A percentile compares a stretch with the other conserved stretches of the same genome.
phyloP scores from a whole-genome alignment of 2,797 vertebrate genomes.

The Pseudomugil gertrudae region DNA sequence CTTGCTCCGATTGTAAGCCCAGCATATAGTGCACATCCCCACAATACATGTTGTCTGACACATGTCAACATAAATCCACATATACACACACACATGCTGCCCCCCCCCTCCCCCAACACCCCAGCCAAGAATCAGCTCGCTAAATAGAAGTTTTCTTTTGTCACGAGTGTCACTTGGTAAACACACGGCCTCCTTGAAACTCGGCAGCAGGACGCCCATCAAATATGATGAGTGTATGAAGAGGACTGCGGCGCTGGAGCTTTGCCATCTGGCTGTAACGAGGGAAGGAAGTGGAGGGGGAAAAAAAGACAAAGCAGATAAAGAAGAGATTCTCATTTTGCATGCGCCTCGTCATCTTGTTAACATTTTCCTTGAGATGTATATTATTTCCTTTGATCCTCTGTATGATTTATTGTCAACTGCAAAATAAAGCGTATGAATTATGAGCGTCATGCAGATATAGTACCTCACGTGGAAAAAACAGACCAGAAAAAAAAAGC shows the following conservation, averaged over 20 bases:
- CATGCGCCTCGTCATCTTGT: slow-evolving; percentile 92
- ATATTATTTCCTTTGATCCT: slow-evolving; percentile 91
- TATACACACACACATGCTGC: slow-evolving; percentile 45
- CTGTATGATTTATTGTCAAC: slow-evolving; percentile 89
- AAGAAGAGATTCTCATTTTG: slow-evolving; percentile 84
- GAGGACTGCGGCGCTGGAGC: slow-evolving; percentile 81
- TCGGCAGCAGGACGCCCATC: slow-evolving; percentile 84
- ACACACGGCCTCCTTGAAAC: slow-evolving; percentile 86
- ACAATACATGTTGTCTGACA: slow-evolving; percentile 6
- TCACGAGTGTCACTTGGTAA: slow-evolving; percentile 86
- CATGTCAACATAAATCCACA: slow-evolving; percentile 31
- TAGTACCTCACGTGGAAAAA: slow-evolving; percentile 46
- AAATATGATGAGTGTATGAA: slow-evolving; percentile 76
- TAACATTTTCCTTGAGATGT: slow-evolving; percentile 84
- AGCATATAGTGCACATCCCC: slow-evolving; percentile 29
- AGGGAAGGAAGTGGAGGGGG: slow-evolving; percentile 73
- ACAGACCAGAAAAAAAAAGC: neutral
- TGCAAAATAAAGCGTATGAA: slow-evolving; percentile 87
- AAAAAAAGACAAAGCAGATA: slow-evolving; percentile 60
- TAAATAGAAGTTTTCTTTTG: slow-evolving; percentile 85
- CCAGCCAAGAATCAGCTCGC: slow-evolving; percentile 88
- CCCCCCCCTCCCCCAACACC: slow-evolving; percentile 71
- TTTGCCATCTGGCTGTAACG: slow-evolving; percentile 85
- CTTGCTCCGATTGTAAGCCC: slow-evolving; percentile 31
- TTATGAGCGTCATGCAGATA: slow-evolving; percentile 63